Conservation (phyloP, 2,888 invertebrate species). For the Rhyacophila evoluta region DNA sequence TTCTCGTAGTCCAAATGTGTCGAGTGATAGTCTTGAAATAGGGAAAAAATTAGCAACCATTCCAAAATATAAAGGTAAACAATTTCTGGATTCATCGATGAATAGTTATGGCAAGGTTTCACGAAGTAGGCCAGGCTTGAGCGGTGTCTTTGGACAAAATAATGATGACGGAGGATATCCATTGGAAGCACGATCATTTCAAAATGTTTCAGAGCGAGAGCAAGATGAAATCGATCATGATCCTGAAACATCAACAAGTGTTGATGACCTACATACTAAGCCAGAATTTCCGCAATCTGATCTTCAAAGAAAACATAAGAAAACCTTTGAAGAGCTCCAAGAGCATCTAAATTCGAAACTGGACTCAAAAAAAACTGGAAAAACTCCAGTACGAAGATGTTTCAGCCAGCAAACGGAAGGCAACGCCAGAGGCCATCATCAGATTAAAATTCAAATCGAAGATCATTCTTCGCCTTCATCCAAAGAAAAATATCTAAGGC, state of each 20-base stretch:
- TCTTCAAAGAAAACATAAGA: slow-evolving; percentile 60
- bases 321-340: slow-evolving; percentile 62
- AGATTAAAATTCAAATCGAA: slow-evolving; percentile 64
- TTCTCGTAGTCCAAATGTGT: slow-evolving; percentile 53
- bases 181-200: slow-evolving; percentile 61
- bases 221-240: slow-evolving; percentile 41
- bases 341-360: slow-evolving; percentile 57
- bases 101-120: slow-evolving; percentile 39
- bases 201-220: slow-evolving; percentile 59
- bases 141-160: slow-evolving; percentile 49
- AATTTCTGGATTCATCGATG: slow-evolving; percentile 59
- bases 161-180: slow-evolving; percentile 55
- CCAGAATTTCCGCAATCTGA: slow-evolving; percentile 60
- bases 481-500: slow-evolving; percentile 58
- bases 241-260: slow-evolving; percentile 49
- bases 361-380: slow-evolving; percentile 52
- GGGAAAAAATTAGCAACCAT: slow-evolving; percentile 63
- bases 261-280: slow-evolving; percentile 52
- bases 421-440: slow-evolving; percentile 59
- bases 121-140: slow-evolving; percentile 46
- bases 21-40: slow-evolving; percentile 51
- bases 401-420: slow-evolving; percentile 55
- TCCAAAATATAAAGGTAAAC: slow-evolving; percentile 61
- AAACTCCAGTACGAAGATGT: slow-evolving; percentile 54
- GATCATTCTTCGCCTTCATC: slow-evolving; percentile 58